Base-by-base conservation (phyloP, 2,797 vertebrate genomes). In the Botia almorhae region DNA sequence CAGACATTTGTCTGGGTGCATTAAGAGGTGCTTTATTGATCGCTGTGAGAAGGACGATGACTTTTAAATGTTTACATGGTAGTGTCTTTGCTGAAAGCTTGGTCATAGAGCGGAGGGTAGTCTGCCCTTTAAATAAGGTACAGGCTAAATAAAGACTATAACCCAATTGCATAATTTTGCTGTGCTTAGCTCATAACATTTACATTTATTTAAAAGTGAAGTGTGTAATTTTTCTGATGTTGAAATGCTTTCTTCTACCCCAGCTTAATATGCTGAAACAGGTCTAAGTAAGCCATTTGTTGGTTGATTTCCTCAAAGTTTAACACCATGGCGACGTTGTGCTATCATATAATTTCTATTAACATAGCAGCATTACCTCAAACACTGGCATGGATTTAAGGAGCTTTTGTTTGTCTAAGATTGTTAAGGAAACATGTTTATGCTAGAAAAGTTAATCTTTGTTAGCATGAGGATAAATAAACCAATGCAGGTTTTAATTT, bases 11-110 rank as follows among this genome's bases (percentile, higher is more conserved):
- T 73, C 50, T 67, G 13, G 73, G 58, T 21, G 23, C 29, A 58
- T 79, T 81, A 73, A 81, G 78, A 79, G 67, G 55, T 67, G 75
- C 68, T 83, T 71, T 83, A 83, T 80, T 56, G 82, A 71, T 78
- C 50, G 16, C 33, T 72, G 26, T 33, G n/a, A 67, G 76, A 72
- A 75, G 64, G 23, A 36, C 46, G 63, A 61, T 50, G 53, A 29
- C 33, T 65, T 46, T 23, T 76, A 58, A 78, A 70, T 69, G 70
- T 83, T 83, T 75, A 64, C 74, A 68, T 76, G 46, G 19, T 69
- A 43, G 60, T 60, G 65, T 69, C 64, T 75, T 60, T 26, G 13
- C 67, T 69, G 46, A 73, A 48, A 74, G 73, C 53, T 10, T 58
- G 16, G 17, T 65, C 29, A 79, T 39, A 63, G 2, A 61, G 46